Conservation (phyloP, 2,797 vertebrate genomes). For the Dallia pectoralis region DNA sequence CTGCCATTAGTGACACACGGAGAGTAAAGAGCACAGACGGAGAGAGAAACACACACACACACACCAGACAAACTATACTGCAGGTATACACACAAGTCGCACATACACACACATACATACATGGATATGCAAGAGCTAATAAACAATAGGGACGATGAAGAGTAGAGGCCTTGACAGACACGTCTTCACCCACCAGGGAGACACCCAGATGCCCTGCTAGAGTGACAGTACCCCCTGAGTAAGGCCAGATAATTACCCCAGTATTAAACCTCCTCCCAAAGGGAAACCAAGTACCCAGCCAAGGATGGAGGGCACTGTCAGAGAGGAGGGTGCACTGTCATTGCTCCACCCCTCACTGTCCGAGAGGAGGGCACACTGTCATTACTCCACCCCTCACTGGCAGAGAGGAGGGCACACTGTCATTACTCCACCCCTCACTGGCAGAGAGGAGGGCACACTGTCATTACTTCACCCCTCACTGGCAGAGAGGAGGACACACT, state of each 20-base stretch:
- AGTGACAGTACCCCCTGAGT: constrained; percentile 62
- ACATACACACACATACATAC: constrained; percentile 28
- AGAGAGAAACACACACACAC: constrained; percentile 36
- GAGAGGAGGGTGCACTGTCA: constrained; percentile 32
- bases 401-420: too few relatives aligned
- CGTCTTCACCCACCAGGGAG: constrained; percentile 24
- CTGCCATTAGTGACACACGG: constrained; percentile 79
- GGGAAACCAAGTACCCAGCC: constrained; percentile 65
- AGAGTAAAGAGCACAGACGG: constrained; percentile 77
- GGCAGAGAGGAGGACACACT: constrained; percentile 17
- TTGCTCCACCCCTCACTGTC: too few relatives aligned
- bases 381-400: too few relatives aligned
- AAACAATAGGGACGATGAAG: background rate
- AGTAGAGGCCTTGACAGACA: constrained; percentile 14
- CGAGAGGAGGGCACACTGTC: too few relatives aligned
- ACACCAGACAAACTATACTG: constrained; percentile 13
- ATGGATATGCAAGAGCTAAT: constrained; percentile 20
- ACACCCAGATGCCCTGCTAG: constrained; percentile 60
- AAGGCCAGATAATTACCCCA: constrained; percentile 76
- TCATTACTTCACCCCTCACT: constrained; percentile 68
- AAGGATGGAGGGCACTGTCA: constrained; percentile 71
- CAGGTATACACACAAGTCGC: constrained; percentile 8
- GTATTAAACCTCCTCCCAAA: constrained; percentile 76
- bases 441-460: background rate
- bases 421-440: too few relatives aligned